Percentiles rank a stretch among this genome's conserved stretches.
phyloP scores from a whole-genome alignment of 2,797 vertebrate genomes.

The Bradypodion ventrale region DNA sequence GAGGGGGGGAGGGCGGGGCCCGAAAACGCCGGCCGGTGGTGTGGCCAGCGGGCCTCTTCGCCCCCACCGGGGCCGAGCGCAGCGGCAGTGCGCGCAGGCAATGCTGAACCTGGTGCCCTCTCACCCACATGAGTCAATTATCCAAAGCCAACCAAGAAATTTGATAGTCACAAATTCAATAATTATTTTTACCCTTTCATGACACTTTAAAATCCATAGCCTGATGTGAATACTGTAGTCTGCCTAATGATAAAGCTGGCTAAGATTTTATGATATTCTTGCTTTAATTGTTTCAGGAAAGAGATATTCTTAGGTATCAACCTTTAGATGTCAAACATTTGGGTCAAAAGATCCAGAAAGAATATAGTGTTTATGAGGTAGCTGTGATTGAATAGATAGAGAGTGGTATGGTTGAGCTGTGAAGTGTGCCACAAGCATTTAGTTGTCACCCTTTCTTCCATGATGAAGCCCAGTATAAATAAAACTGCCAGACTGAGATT shows the following conservation, averaged over 20 bases:
- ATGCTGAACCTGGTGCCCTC: background rate
- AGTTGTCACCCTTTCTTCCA: background rate
- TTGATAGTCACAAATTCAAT: too few species aligned
- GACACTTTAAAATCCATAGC: too few species aligned
- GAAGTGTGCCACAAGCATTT: background rate
- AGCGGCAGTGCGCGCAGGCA: too few species aligned
- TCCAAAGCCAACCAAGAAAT: too few species aligned
- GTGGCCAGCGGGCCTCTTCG: too few species aligned
- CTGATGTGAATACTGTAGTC: too few species aligned
- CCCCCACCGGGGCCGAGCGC: too few species aligned
- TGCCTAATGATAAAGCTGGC: too few species aligned
- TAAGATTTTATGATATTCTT: background rate
- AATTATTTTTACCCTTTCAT: too few species aligned
- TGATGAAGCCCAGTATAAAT: background rate
- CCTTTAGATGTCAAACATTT: background rate
- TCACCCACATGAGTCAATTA: background rate
- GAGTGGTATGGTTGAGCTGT: background rate
- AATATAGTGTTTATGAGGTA: background rate
- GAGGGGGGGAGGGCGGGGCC: too few species aligned
- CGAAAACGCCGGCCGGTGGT: too few species aligned
- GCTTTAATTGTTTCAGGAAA: background rate
- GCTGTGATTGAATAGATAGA: background rate
- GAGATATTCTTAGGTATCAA: background rate
- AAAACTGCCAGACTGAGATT: background rate
- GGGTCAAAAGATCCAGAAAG: background rate